Evolutionary conservation across 2,888 invertebrate species (phyloP).

Genomic region (Erebia ligea): DNA sequence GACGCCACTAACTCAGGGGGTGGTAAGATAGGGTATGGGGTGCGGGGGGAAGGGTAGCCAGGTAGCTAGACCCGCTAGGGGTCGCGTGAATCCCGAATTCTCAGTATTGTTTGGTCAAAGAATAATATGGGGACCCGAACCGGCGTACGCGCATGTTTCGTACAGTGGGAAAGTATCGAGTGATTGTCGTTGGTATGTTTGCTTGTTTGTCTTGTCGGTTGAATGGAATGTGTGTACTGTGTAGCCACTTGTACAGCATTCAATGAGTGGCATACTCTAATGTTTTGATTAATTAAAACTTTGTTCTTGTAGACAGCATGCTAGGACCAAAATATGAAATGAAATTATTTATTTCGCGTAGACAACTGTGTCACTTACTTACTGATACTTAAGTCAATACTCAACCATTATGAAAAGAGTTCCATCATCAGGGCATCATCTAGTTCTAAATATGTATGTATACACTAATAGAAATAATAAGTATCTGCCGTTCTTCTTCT

Average conservation of each 20-base stretch:
- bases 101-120: constrained; percentile 53
- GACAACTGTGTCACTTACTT: too few species aligned
- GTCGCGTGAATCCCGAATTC: constrained; percentile 62
- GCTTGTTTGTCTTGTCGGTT: constrained; percentile 28
- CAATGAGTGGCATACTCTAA: constrained; percentile 10
- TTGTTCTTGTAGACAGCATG: too few species aligned
- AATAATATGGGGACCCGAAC: constrained; percentile 50
- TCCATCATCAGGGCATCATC: too few species aligned
- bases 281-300: constrained; percentile 1
- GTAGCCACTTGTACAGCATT: constrained; percentile 25
- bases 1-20: constrained; percentile 46
- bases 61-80: constrained; percentile 60
- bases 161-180: constrained; percentile 25
- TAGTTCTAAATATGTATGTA: too few species aligned
- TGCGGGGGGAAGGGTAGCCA: constrained; percentile 52
- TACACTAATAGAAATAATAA: too few species aligned
- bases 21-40: constrained; percentile 37
- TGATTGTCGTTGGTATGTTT: constrained; percentile 25
- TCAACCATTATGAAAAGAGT: too few species aligned
- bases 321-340: too few species aligned
- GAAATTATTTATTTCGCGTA: too few species aligned
- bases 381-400: too few species aligned
- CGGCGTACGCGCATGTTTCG: constrained; percentile 49
- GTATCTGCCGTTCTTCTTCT: too few species aligned
- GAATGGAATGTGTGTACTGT: constrained; percentile 31